Evolutionary conservation across 2,888 invertebrate genomes (phyloP).

Genomic region (Cetonia aurata): DNA sequence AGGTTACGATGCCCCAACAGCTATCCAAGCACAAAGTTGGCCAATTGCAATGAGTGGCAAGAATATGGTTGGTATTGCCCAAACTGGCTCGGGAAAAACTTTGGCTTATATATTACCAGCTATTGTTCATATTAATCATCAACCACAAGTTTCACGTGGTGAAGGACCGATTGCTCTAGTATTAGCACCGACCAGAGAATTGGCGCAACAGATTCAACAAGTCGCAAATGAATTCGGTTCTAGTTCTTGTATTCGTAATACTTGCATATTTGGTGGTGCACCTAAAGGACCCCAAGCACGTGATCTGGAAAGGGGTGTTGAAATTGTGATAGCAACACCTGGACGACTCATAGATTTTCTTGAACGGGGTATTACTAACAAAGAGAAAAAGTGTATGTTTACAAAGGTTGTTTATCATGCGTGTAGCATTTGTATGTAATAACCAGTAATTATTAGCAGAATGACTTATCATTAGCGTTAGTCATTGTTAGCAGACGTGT

Average conservation of each 20-base stretch:
- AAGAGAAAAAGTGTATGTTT: too few species aligned
- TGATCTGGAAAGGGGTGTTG: constrained; percentile 89
- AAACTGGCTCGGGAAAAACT: constrained; percentile 95
- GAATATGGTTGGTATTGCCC: constrained; percentile 95
- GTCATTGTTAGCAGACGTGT: too few species aligned
- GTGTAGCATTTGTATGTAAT: too few species aligned
- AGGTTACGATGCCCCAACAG: constrained; percentile 90
- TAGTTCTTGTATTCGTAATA: constrained; percentile 88
- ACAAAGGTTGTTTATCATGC: too few species aligned
- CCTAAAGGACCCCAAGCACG: constrained; percentile 94
- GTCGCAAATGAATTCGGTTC: constrained; percentile 92
- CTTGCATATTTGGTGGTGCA: constrained; percentile 97
- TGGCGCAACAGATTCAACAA: too few species aligned
- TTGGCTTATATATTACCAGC: constrained; percentile 93
- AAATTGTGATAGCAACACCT: constrained; percentile 96
- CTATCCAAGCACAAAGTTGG: constrained; percentile 97
- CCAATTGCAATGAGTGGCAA: constrained; percentile 93
- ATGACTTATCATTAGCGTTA: too few species aligned
- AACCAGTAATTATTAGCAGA: too few species aligned
- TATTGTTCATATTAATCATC: constrained; percentile 94
- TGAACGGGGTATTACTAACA: constrained; percentile 84
- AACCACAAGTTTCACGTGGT: constrained; percentile 84
- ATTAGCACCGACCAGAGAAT: constrained; percentile 89
- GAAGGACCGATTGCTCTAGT: constrained; percentile 95
- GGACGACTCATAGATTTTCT: constrained; percentile 90